Evolutionary conservation across 2,797 vertebrate genomes (phyloP).

Genomic region (Bovichtus variegatus): DNA sequence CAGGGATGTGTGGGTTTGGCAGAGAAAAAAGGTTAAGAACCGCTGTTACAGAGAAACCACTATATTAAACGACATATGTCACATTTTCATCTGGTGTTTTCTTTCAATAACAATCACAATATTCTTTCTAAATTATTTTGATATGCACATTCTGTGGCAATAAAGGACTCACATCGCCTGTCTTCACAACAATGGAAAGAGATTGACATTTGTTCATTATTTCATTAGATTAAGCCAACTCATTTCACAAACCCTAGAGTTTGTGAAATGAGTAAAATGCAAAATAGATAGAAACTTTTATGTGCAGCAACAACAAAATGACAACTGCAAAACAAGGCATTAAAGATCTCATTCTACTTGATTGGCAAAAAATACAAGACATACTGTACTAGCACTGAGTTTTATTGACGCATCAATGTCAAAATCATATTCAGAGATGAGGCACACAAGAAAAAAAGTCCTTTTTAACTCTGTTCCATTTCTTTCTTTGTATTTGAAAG

Average conservation of each 20-base stretch:
- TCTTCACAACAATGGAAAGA: not conserved
- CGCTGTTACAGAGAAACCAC: not conserved
- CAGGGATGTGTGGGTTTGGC: not conserved
- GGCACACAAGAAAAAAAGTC: constrained; percentile 9
- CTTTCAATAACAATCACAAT: not conserved
- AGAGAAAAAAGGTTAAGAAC: too few relatives aligned
- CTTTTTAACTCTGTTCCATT: constrained; percentile 35
- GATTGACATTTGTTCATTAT: constrained; percentile 16
- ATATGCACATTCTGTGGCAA: not conserved
- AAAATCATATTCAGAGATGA: constrained; percentile 44
- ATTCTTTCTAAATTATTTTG: not conserved
- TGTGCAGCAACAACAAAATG: constrained; percentile 2
- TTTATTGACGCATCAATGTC: constrained; percentile 33
- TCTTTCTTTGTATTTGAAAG: constrained; percentile 41
- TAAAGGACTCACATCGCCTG: not conserved
- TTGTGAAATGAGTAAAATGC: constrained; percentile 17
- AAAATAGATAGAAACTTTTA: constrained; percentile 8
- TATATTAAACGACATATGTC: not conserved
- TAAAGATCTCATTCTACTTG: constrained; percentile 24
- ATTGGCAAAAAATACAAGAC: constrained; percentile 18
- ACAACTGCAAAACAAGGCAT: constrained; percentile 2
- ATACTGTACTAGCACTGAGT: constrained; percentile 1
- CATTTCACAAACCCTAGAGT: not conserved
- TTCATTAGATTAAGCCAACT: constrained; percentile 13
- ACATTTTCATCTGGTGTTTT: not conserved